These are phyloP conservation scores for Troides aeacus DNA, from an alignment of 2,888 invertebrate species.

Conservation along the genomic window DNA sequence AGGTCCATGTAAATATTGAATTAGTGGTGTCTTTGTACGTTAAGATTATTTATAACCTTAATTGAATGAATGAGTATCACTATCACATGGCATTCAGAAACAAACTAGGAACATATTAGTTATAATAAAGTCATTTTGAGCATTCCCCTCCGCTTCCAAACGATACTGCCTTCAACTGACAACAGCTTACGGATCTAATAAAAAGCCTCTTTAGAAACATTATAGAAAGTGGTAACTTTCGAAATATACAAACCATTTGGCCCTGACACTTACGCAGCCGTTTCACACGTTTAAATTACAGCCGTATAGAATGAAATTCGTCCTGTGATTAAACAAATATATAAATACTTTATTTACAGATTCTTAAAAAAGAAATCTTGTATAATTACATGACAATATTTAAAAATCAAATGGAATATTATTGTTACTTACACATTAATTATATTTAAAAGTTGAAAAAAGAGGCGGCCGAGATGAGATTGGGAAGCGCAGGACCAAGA, in stretches of 20 bases:
- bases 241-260: slow-evolving; percentile 36
- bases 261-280: slow-evolving; percentile 17
- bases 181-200: slow-evolving; percentile 39
- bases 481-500: slow-evolving; percentile 48
- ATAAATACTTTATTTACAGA: too few relatives aligned
- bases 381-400: not conserved
- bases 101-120: slow-evolving; percentile 16
- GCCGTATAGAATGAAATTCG: not conserved
- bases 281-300: not conserved
- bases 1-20: not conserved
- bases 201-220: slow-evolving; percentile 61
- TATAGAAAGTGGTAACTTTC: slow-evolving; percentile 63
- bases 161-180: slow-evolving; percentile 24
- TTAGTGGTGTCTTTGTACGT: not conserved
- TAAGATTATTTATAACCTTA: not conserved
- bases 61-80: not conserved
- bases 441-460: not conserved
- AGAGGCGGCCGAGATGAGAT: not conserved
- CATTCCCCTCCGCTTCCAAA: slow-evolving; percentile 2
- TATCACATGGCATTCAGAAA: slow-evolving; percentile 1
- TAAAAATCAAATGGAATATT: not conserved
- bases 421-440: not conserved
- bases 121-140: slow-evolving; percentile 12
- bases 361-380: not conserved
- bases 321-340: not conserved